Evolutionary conservation across 2,113 vertebrate genomes (phyloP).

Genomic region (Pungitius pungitius): DNA sequence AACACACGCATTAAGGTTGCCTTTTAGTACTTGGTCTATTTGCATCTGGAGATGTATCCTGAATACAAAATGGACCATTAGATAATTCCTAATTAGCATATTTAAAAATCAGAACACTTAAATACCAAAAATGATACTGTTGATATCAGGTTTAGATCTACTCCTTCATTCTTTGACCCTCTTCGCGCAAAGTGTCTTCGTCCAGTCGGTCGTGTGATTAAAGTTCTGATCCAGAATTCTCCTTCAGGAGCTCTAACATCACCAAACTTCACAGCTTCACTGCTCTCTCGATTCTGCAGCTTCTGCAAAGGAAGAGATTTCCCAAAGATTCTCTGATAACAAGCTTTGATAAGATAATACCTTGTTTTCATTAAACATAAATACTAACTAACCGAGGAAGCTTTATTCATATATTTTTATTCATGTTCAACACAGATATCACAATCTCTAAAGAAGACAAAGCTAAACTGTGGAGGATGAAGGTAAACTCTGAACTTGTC

Average conservation of each 20-base stretch:
- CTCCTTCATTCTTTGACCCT: no score
- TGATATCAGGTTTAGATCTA: no score
- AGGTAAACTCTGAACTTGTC: not conserved
- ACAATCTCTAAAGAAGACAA: not conserved
- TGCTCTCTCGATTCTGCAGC: no score
- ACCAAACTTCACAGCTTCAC: no score
- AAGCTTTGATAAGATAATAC: no score
- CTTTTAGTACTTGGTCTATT: not conserved
- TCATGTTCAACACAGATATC: not conserved
- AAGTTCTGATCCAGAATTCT: no score
- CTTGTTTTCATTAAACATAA: not conserved
- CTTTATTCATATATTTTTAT: not conserved
- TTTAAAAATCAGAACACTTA: not conserved
- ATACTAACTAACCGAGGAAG: not conserved
- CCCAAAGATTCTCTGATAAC: not conserved
- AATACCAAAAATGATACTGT: not conserved
- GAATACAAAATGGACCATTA: not conserved
- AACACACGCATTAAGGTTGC: not conserved
- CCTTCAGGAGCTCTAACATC: no score
- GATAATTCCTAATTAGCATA: not conserved
- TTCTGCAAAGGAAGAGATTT: not conserved
- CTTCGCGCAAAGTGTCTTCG: no score
- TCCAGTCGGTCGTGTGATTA: no score
- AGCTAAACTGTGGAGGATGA: not conserved
- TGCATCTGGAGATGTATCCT: not conserved